Percentiles rank a stretch among this genome's conserved stretches.
phyloP scores from a whole-genome alignment of 2,113 vertebrate genomes.

The Gracilinanus agilis region DNA sequence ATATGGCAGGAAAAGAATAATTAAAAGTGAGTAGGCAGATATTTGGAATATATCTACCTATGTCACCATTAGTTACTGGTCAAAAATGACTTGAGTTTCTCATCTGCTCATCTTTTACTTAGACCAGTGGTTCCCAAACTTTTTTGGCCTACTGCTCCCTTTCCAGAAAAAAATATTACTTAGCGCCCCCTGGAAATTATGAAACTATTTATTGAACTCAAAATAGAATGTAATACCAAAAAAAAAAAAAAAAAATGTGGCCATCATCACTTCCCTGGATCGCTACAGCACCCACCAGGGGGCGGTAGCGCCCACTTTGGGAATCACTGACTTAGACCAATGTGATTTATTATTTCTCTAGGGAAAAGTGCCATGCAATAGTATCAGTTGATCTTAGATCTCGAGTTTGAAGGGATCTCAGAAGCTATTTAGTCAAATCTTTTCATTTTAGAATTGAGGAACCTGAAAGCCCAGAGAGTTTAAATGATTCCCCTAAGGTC shows the following conservation, averaged over 20 bases:
- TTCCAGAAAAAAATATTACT: too few relatives aligned
- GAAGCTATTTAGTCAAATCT: not conserved
- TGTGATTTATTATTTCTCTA: not conserved
- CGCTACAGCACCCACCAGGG: too few relatives aligned
- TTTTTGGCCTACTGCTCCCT: too few relatives aligned
- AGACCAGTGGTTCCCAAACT: too few relatives aligned
- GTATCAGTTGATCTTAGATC: not conserved
- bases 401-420: not conserved
- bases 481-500: not conserved
- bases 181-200: too few relatives aligned
- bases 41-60: not conserved
- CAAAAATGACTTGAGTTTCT: not conserved
- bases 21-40: not conserved
- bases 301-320: too few relatives aligned
- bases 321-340: too few relatives aligned
- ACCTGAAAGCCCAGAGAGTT: not conserved
- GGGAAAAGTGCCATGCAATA: not conserved
- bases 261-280: too few relatives aligned
- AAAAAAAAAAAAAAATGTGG: too few relatives aligned
- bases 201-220: too few relatives aligned
- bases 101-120: not conserved
- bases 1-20: not conserved
- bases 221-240: too few relatives aligned
- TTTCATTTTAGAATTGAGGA: not conserved
- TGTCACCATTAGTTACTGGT: not conserved